Evolutionary conservation across 2,888 invertebrate genomes (phyloP), one percentile per base, ranked within the genome.

Genomic region (Leptogaster cylindrica): DNA sequence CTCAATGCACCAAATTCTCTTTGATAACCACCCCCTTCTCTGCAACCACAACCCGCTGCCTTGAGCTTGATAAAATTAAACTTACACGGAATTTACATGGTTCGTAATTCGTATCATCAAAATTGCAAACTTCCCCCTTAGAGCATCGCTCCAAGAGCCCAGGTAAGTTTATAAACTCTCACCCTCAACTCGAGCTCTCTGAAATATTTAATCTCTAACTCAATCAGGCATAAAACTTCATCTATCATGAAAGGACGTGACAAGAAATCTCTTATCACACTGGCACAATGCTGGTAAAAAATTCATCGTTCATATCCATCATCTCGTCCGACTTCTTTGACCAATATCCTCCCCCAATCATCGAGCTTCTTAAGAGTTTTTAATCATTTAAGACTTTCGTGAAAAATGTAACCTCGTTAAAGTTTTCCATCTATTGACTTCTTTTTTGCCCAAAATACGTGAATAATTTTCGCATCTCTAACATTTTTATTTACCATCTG

Each of bases 341-440:
- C 18, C 31, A n/a, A 18, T 58, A 28, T 23, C 39, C 1, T 39
- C 39, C 14, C 28, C 10, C n/a, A 44, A 16, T 27, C 44, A 20
- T 2, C 7, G 20, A 44, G 27, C 20, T 61, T 31, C 44, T 61
- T 41, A 61, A 44, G 61, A 61, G 44, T 61, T 61, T 44, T 61
- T 61, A 61, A 61, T 61, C 61, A 61, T 61, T 61, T 61, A 61
- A 61, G 61, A 61, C 41, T 41, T 25, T 44, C 41, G 28, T 44
- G 28, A 41, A 61, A 41, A 61, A 44, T 31, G 44, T 41, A 44
- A 61, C 41, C 61, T 61, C 28, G 61, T 61, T 61, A 61, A 61
- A 61, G 61, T 61, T 61, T 61, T 44, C 44, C 25, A 41, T 61
- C 61, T 61, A 61, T 61, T 61, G 61, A 61, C 61, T 61, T 44